These are phyloP conservation scores for Myotis vivesi DNA, from an alignment of 2,797 vertebrate species.

Conservation along the genomic window DNA sequence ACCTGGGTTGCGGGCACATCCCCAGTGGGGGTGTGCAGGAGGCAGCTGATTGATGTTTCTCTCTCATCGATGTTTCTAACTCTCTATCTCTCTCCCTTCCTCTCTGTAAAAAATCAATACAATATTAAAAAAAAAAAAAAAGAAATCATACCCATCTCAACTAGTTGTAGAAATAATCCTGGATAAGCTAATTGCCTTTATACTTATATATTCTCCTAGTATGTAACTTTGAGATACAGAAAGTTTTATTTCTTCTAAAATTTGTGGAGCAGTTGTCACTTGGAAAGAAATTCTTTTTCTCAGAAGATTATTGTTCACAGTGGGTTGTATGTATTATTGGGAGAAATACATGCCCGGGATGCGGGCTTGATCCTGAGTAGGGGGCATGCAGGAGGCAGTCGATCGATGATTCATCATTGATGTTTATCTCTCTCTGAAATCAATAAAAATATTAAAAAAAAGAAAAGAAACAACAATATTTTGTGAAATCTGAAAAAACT, in stretches of 20 bases:
- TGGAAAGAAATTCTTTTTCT: conserved; percentile 11
- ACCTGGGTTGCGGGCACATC: no score
- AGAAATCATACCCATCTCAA: conserved; percentile 19
- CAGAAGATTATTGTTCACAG: not conserved
- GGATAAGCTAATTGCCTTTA: not conserved
- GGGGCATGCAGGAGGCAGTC: no score
- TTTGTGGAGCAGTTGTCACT: conserved; percentile 15
- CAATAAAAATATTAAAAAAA: no score
- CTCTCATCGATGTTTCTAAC: no score
- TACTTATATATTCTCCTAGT: not conserved
- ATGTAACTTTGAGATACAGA: not conserved
- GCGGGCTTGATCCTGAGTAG: no score
- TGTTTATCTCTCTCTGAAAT: no score
- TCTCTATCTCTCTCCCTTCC: no score
- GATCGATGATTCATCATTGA: no score
- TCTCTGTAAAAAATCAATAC: no score
- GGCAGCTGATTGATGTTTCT: no score
- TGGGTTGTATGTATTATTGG: not conserved
- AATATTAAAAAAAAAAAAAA: no score
- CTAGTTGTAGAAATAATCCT: not conserved
- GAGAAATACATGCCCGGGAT: not conserved
- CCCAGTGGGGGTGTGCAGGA: no score
- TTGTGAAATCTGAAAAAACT: conserved; percentile 20
- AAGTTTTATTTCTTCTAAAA: conserved; percentile 21
- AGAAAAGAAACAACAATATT: not conserved